Conservation (phyloP, 2,797 vertebrate species). For the Notoglanidium macrostoma region DNA sequence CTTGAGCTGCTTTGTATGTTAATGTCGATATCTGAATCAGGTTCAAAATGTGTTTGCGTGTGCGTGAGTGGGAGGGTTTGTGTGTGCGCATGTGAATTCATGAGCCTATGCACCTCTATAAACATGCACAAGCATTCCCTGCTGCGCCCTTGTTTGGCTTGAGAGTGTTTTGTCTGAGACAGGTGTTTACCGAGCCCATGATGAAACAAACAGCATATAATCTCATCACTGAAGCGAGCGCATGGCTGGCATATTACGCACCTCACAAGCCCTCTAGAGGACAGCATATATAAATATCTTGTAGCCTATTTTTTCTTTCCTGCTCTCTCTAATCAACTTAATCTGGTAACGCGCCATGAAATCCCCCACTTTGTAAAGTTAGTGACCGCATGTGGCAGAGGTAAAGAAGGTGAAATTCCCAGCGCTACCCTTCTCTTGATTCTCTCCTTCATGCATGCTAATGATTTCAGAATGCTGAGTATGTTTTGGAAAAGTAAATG, state of each 20-base stretch:
- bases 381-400: slow-evolving; percentile 39
- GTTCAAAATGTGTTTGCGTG: slow-evolving; percentile 22
- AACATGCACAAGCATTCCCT: slow-evolving; percentile 11
- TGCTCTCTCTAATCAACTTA: slow-evolving; percentile 47
- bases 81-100: slow-evolving; percentile 40
- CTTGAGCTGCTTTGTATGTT: slow-evolving; percentile 40
- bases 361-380: slow-evolving; percentile 51
- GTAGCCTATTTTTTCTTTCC: neutral
- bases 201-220: slow-evolving; percentile 52
- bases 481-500: slow-evolving; percentile 8
- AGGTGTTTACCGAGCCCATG: slow-evolving; percentile 52
- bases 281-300: slow-evolving; percentile 32
- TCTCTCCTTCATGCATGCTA: neutral
- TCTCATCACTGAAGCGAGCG: slow-evolving; percentile 36
- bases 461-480: neutral
- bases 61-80: slow-evolving; percentile 12
- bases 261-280: slow-evolving; percentile 59
- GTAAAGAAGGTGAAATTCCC: slow-evolving; percentile 27
- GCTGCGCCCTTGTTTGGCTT: slow-evolving; percentile 34
- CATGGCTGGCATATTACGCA: slow-evolving; percentile 28
- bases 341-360: slow-evolving; percentile 51
- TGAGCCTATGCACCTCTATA: slow-evolving; percentile 6
- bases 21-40: slow-evolving; percentile 23
- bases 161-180: slow-evolving; percentile 49
- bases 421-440: neutral